phyloP scores from a whole-genome alignment of 2,113 vertebrate species.

The Hystrix brachyura region DNA sequence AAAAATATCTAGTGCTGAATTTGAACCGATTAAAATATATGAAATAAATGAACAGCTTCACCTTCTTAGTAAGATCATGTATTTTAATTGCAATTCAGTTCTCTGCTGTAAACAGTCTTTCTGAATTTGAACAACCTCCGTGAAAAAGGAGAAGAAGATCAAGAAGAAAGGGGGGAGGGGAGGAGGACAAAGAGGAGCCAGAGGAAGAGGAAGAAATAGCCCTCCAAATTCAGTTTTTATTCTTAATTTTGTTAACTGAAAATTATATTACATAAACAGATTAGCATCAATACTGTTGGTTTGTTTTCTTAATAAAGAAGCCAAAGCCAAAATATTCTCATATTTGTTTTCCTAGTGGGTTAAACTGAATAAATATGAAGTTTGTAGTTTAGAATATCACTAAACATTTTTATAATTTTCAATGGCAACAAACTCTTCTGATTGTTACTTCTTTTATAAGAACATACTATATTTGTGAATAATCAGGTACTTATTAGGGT shows the following conservation, averaged over 20 bases:
- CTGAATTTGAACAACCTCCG: conserved; percentile 70
- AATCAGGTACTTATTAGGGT: conserved; percentile 12
- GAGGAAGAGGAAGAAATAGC: not conserved
- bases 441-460: not conserved
- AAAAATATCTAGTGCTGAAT: conserved; percentile 59
- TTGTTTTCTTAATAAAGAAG: conserved; percentile 69
- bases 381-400: not conserved
- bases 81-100: conserved; percentile 74
- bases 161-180: too few relatives aligned
- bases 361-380: not conserved
- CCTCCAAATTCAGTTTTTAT: conserved; percentile 48
- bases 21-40: conserved; percentile 70
- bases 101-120: conserved; percentile 73
- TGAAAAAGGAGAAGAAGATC: conserved; percentile 31
- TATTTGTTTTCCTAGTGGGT: conserved; percentile 34
- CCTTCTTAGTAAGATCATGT: conserved; percentile 62
- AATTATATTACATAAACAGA: conserved; percentile 42
- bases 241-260: conserved; percentile 8
- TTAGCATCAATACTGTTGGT: not conserved
- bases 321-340: conserved; percentile 22
- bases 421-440: not conserved
- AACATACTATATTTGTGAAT: not conserved
- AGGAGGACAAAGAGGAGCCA: too few relatives aligned
- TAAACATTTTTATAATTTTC: conserved; percentile 31
- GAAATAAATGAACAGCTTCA: conserved; percentile 75